phyloP scores from a whole-genome alignment of 1,140 invertebrate genomes.

The Olivierus martensii region DNA sequence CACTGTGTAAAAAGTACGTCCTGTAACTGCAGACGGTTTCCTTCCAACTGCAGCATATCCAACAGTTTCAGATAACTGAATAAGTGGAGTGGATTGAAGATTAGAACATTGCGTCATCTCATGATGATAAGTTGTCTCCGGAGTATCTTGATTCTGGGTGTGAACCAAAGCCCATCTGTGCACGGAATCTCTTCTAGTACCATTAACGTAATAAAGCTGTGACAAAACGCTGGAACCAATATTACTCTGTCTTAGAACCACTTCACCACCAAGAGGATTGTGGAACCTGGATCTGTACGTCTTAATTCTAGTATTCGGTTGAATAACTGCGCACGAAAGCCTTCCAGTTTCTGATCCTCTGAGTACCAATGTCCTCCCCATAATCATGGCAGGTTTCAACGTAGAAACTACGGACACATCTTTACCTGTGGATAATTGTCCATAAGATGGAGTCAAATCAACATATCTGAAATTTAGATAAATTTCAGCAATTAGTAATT shows the following conservation, averaged over 20 bases:
- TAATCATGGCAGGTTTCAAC: conserved; percentile 14
- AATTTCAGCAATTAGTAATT: too few relatives aligned
- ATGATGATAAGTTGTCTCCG: conserved; percentile 1
- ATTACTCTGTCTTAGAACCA: conserved; percentile 14
- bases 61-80: conserved; percentile 10
- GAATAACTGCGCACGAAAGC: conserved; percentile 17
- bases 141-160: neutral
- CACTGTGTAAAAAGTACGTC: conserved; percentile 13
- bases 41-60: conserved; percentile 15
- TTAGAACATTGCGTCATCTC: conserved; percentile 12
- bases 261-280: conserved; percentile 11
- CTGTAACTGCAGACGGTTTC: conserved; percentile 10
- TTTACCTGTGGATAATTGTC: conserved; percentile 13
- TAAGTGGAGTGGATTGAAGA: conserved; percentile 7
- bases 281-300: conserved; percentile 14
- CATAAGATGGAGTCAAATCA: conserved; percentile 19
- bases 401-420: conserved; percentile 16
- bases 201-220: conserved; percentile 16
- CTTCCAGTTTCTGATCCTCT: conserved; percentile 16
- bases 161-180: conserved; percentile 15
- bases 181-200: conserved; percentile 14
- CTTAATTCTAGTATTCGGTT: conserved; percentile 16
- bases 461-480: conserved; percentile 6
- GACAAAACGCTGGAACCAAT: conserved; percentile 14
- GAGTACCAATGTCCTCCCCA: conserved; percentile 20